These are phyloP conservation scores for Stenotaenia linearis DNA, from an alignment of 2,888 invertebrate genomes.

Conservation along the genomic window DNA sequence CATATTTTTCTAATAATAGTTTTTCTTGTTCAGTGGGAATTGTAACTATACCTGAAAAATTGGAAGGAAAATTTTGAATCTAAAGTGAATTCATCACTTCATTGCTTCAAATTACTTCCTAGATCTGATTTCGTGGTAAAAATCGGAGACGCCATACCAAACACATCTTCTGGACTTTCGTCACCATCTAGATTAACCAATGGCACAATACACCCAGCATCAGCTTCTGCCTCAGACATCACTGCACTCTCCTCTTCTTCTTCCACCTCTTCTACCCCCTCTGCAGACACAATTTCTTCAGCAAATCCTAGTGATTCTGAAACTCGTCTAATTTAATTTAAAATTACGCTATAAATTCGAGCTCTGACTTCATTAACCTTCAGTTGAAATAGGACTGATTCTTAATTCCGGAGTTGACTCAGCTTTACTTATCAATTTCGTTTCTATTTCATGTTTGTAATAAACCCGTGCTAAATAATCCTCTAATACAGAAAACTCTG, in stretches of 20 bases:
- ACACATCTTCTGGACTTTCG: background rate
- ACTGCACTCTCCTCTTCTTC: background rate
- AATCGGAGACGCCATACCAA: background rate
- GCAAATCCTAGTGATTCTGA: background rate
- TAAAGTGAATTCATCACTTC: no score
- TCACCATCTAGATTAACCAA: background rate
- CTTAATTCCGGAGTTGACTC: background rate
- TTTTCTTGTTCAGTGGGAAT: background rate
- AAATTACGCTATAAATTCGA: background rate
- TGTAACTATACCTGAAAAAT: background rate
- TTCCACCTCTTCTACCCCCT: background rate
- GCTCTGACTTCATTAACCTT: background rate
- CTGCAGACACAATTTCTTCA: background rate
- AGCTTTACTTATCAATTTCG: background rate
- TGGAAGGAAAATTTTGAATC: background rate
- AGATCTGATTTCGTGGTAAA: background rate
- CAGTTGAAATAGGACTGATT: background rate
- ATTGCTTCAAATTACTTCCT: background rate
- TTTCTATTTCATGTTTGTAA: background rate
- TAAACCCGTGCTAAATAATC: background rate
- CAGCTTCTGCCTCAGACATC: no score
- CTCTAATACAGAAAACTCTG: background rate
- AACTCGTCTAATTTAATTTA: background rate
- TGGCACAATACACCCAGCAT: background rate
- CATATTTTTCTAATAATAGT: background rate